phyloP scores from a whole-genome alignment of 2,888 invertebrate genomes.

The Clostera curtula region DNA sequence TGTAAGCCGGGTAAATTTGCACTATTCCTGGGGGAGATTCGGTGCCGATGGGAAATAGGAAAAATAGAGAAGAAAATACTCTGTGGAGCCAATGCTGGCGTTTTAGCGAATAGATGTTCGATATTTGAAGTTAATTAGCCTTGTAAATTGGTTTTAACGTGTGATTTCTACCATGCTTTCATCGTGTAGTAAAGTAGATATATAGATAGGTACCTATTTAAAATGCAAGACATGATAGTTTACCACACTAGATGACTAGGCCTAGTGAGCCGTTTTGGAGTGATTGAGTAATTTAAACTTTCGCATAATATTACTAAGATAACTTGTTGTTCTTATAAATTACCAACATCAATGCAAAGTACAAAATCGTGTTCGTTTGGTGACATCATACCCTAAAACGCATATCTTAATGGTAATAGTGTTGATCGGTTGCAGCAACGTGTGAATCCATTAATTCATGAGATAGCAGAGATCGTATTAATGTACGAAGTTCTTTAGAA shows the following conservation, averaged over 20 bases:
- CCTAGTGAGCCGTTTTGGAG: too few relatives aligned
- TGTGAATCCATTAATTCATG: constrained; percentile 1
- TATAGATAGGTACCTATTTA: too few relatives aligned
- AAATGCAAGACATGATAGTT: too few relatives aligned
- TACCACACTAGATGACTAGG: too few relatives aligned
- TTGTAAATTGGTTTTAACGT: too few relatives aligned
- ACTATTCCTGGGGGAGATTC: constrained; percentile 32
- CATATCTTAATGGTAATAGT: constrained; percentile 1
- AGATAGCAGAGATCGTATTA: not conserved
- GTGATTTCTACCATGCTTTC: too few relatives aligned
- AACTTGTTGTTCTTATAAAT: not conserved
- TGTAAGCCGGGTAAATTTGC: constrained; percentile 39
- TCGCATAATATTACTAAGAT: too few relatives aligned
- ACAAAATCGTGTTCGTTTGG: not conserved
- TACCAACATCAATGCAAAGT: not conserved
- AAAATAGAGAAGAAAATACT: constrained; percentile 15
- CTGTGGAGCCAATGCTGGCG: too few relatives aligned
- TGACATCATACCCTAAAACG: not conserved
- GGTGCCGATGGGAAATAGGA: constrained; percentile 26
- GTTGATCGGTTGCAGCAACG: not conserved
- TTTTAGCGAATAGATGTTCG: too few relatives aligned
- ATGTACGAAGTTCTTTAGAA: not conserved
- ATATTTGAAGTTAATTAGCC: too few relatives aligned
- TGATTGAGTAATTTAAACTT: too few relatives aligned
- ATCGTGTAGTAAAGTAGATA: too few relatives aligned